These are phyloP conservation scores for Eptatretus burgeri DNA, from an alignment of 2,113 vertebrate genomes.

Conservation along the genomic window DNA sequence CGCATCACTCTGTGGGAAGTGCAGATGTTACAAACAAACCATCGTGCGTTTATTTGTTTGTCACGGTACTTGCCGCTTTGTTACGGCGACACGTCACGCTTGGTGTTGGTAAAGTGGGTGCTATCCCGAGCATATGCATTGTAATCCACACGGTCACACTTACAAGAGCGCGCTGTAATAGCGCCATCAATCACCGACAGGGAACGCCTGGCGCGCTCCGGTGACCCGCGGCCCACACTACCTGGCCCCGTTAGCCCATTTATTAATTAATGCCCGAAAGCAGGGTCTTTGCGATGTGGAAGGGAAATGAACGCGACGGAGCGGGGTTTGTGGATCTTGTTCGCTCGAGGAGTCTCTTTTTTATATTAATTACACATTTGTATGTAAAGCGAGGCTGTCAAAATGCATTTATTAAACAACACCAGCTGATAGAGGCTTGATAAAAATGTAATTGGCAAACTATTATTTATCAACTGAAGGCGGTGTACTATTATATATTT, in stretches of 20 bases:
- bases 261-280: conserved; percentile 99
- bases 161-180: conserved; percentile 99
- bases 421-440: conserved; percentile 99
- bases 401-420: conserved; percentile 98
- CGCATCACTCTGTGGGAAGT: too few species aligned
- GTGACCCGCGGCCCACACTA: too few species aligned
- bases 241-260: conserved; percentile 30
- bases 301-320: conserved; percentile 99
- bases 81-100: conserved; percentile 1
- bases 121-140: conserved; percentile 99
- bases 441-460: conserved; percentile 26
- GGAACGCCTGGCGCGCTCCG: conserved; percentile 21
- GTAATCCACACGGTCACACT: conserved; percentile 99
- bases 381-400: conserved; percentile 92
- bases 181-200: conserved; percentile 99
- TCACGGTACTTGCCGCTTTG: too few species aligned
- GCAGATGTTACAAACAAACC: too few species aligned
- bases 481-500: too few species aligned
- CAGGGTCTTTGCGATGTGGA: conserved; percentile 99
- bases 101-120: conserved; percentile 3
- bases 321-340: conserved; percentile 99
- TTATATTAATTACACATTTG: conserved; percentile 99
- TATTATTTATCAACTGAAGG: too few species aligned
- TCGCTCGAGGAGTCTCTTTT: conserved; percentile 99
- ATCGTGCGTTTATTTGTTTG: too few species aligned